These are phyloP conservation scores for Calephelis virginiensis DNA, from an alignment of 1,140 invertebrate species.

Conservation along the genomic window DNA sequence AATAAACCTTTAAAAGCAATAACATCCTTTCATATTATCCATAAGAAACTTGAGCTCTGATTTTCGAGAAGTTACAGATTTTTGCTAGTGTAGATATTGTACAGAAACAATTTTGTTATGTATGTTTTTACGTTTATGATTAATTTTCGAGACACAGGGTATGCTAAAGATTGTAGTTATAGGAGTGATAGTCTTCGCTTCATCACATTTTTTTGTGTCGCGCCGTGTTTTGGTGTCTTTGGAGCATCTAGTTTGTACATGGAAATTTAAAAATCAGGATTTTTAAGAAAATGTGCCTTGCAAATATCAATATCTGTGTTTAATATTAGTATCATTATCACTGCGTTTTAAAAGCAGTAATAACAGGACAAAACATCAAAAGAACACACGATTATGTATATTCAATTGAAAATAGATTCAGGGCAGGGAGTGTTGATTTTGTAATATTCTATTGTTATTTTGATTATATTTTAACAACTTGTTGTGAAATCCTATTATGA, in stretches of 20 bases:
- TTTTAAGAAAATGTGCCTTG: constrained; percentile 77
- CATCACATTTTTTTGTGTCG: constrained; percentile 38
- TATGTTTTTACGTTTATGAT: constrained; percentile 33
- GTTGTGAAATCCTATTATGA: neutral
- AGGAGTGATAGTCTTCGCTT: constrained; percentile 36
- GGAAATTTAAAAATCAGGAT: constrained; percentile 70
- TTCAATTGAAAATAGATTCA: constrained; percentile 19
- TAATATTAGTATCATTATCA: constrained; percentile 69
- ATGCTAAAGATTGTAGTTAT: constrained; percentile 61
- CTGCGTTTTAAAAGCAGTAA: constrained; percentile 43
- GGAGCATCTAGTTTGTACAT: constrained; percentile 55
- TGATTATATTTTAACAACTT: neutral
- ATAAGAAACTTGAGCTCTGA: constrained; percentile 25
- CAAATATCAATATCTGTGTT: constrained; percentile 77
- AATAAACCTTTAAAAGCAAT: constrained; percentile 45
- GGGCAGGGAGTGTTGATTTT: neutral
- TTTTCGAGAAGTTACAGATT: constrained; percentile 46
- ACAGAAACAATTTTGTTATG: constrained; percentile 21
- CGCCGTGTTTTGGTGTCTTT: constrained; percentile 53
- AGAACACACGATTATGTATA: constrained; percentile 26
- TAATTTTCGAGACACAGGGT: constrained; percentile 71
- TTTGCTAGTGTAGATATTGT: constrained; percentile 55
- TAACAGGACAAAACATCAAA: constrained; percentile 29
- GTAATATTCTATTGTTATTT: constrained; percentile 5
- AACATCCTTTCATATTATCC: constrained; percentile 48